Base-by-base conservation (phyloP, 2,113 vertebrate species). In the Siniperca knerii region DNA sequence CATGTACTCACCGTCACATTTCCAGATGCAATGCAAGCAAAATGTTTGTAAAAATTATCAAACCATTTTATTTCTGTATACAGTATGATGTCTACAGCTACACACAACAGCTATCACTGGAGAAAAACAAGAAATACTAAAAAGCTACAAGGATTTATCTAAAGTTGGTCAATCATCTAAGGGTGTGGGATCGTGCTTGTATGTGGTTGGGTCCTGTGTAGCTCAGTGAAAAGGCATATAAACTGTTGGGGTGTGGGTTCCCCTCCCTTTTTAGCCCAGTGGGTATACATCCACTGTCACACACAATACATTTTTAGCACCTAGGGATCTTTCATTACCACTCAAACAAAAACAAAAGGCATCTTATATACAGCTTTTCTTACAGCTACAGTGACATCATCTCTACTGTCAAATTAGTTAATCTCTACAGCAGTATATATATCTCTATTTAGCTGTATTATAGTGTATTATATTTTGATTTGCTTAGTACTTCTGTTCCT, bases 1-100 rank as follows among this genome's bases (percentile, higher is more conserved):
- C n/a, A 65, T 13, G 70, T 83, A 94, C 93, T 94, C 84, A 94
- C 93, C 91, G 3, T 18, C 4, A 54, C 55, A 75, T 12, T 65
- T 87, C 93, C 90, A 81, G 40, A 29, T n/a, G 85, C n/a, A 35
- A 40, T 4, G 85, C 77, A 69, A 67, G 65, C 62, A 74, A 58
- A 71, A 64, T 0, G 37, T 48, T 64, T 37, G 4, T 7, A 74
- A 25, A 81, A 64, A 65, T 62, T 0, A 71, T 79, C 13, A 77
- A 46, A 71, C 7, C 0, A 10, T 8, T 67, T 6, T 2, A 0
- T 44, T 55, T 9, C 6, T 25, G 23, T 6, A 8, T 0, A 23
- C 46, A 35, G 55, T 2, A 5, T 8, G 4, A 71, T 1, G 13
- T 0, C 60, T 71, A 58, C 69, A 79, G 48, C 75, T 73, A 73